Conservation (phyloP, 2,888 invertebrate species). For the Nephrotoma guestfalica region DNA sequence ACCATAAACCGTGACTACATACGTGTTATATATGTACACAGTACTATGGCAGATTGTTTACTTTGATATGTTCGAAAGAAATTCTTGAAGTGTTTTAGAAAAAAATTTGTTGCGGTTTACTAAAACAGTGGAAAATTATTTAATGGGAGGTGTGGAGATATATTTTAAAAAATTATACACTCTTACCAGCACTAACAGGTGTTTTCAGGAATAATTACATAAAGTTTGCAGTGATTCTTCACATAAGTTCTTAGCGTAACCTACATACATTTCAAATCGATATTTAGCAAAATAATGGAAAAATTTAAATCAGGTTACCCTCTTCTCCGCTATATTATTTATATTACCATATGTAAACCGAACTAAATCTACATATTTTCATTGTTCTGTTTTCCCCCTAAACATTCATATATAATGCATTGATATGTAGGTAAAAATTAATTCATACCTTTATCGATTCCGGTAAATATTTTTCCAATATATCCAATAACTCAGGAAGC, state of each 20-base stretch:
- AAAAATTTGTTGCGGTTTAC: not conserved
- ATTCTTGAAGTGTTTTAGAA: not conserved
- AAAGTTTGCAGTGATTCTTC: not conserved
- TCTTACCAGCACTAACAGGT: not conserved
- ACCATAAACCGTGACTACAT: not conserved
- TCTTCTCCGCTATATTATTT: not conserved
- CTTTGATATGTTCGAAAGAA: not conserved
- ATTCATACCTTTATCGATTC: conserved; percentile 67
- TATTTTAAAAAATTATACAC: not conserved
- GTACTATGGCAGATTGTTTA: not conserved
- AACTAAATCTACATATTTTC: conserved; percentile 9
- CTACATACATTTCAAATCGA: not conserved
- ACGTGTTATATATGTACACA: not conserved
- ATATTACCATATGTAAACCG: not conserved
- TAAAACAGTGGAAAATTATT: too few relatives aligned
- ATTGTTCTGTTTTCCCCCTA: conserved; percentile 1
- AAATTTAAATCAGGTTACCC: not conserved
- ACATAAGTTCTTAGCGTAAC: not conserved
- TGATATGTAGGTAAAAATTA: not conserved
- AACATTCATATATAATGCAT: not conserved
- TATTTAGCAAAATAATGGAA: not conserved
- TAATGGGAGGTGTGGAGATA: not conserved
- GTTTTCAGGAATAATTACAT: not conserved
- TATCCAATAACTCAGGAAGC: conserved; percentile 66
- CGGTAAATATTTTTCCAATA: conserved; percentile 67